Percentiles rank a stretch among this genome's conserved stretches.
phyloP scores from a whole-genome alignment of 2,113 vertebrate genomes.

The Leptodactylus fuscus region DNA sequence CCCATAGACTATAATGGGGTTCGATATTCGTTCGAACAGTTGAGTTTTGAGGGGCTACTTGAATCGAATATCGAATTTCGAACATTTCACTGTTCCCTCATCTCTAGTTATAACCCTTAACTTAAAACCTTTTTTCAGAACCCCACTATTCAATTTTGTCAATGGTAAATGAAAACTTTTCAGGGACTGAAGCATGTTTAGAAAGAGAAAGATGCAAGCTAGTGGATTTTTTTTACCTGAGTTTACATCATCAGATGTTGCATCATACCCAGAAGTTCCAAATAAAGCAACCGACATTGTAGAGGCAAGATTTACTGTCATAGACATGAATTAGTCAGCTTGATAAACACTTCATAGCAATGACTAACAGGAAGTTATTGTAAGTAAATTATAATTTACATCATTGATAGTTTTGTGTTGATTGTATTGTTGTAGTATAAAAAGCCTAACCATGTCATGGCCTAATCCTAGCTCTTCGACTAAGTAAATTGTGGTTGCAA shows the following conservation, averaged over 20 bases:
- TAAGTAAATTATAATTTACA: slow-evolving; percentile 15
- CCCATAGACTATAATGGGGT: no score
- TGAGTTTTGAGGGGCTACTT: no score
- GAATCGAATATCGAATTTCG: no score
- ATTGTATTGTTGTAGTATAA: not conserved
- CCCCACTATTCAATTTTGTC: no score
- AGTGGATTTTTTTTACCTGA: not conserved
- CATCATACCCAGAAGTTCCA: not conserved
- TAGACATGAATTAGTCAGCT: not conserved
- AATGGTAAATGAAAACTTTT: no score
- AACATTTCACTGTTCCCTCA: no score
- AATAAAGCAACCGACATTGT: not conserved
- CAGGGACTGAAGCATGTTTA: not conserved
- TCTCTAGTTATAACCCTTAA: no score
- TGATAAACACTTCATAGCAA: slow-evolving; percentile 7
- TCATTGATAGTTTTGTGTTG: not conserved
- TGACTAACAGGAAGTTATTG: slow-evolving; percentile 16
- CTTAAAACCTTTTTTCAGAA: no score
- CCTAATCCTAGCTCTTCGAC: not conserved
- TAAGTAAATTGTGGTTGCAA: slow-evolving; percentile 1
- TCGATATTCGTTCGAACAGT: no score
- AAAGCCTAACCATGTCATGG: no score
- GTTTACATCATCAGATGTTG: not conserved
- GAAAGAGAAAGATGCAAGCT: not conserved
- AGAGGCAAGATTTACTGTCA: no score